Conservation (phyloP, 2,797 vertebrate species). For the Ciconia nigra region DNA sequence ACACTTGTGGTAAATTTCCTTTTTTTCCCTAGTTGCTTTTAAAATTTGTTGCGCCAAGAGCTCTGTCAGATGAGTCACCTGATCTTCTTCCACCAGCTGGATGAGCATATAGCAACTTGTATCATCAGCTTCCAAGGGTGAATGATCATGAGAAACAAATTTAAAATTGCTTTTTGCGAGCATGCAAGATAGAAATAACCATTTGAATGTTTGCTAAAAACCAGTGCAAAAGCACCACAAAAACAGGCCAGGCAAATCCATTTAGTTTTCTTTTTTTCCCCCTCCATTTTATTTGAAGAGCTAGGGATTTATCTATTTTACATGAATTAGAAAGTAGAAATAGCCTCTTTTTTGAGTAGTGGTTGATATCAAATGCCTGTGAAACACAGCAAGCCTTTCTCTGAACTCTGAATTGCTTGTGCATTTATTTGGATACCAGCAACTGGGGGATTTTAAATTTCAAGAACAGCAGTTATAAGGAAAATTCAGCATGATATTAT, state of each 20-base stretch:
- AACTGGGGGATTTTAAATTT: neutral
- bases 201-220: slow-evolving; percentile 13
- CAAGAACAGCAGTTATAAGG: neutral
- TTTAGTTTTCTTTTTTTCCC: neutral
- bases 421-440: neutral
- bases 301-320: neutral
- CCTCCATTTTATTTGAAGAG: neutral
- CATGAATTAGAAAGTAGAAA: neutral
- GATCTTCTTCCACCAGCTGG: slow-evolving; percentile 34
- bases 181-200: neutral
- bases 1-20: neutral
- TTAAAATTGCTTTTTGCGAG: neutral
- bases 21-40: neutral
- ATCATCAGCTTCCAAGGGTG: slow-evolving; percentile 19
- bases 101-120: neutral
- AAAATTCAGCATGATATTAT: neutral
- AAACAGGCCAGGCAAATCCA: neutral
- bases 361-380: neutral
- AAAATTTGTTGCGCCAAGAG: slow-evolving; percentile 13
- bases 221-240: neutral
- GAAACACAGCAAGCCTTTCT: neutral
- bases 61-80: slow-evolving; percentile 12
- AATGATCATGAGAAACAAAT: slow-evolving; percentile 19
- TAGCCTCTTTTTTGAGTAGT: neutral
- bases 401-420: neutral